Conservation (phyloP, 2,797 vertebrate genomes). For the Bradypodion ventrale region DNA sequence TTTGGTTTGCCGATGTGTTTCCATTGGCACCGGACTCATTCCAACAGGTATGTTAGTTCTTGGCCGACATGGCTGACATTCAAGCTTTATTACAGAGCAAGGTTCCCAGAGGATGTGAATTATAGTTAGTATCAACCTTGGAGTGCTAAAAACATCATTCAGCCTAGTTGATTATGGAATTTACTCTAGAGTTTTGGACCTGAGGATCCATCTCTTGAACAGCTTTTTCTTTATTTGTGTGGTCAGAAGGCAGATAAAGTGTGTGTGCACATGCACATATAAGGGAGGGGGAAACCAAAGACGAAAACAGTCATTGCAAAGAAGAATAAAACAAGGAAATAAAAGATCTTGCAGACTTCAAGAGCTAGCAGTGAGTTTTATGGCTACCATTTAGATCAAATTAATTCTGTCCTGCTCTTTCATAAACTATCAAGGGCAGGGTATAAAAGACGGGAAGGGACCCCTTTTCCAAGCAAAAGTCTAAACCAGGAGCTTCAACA, state of each 20-base stretch:
- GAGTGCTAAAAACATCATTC: conserved; percentile 77
- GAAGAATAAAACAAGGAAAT: conserved; percentile 42
- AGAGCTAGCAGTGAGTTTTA: conserved; percentile 40
- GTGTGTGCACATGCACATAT: neutral
- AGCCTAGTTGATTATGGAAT: conserved; percentile 74
- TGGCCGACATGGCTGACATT: conserved; percentile 74
- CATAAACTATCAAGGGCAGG: conserved; percentile 23
- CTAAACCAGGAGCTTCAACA: conserved; percentile 14
- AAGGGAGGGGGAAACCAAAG: conserved; percentile 26
- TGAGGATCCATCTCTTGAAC: conserved; percentile 63
- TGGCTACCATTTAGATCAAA: conserved; percentile 28
- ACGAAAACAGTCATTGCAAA: neutral
- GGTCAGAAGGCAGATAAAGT: conserved; percentile 64
- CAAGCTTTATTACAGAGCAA: conserved; percentile 71
- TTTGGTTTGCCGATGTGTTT: conserved; percentile 67
- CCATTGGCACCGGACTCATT: conserved; percentile 73
- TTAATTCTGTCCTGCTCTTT: conserved; percentile 37
- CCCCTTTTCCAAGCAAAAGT: neutral
- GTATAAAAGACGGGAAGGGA: conserved; percentile 35
- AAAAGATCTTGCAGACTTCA: conserved; percentile 29
- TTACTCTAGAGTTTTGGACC: conserved; percentile 63
- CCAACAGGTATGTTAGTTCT: conserved; percentile 75
- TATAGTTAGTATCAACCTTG: conserved; percentile 73
- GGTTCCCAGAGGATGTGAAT: conserved; percentile 73
- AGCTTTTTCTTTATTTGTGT: conserved; percentile 65